Conservation (phyloP, 2,888 invertebrate species). For the Eupeodes latifasciatus region DNA sequence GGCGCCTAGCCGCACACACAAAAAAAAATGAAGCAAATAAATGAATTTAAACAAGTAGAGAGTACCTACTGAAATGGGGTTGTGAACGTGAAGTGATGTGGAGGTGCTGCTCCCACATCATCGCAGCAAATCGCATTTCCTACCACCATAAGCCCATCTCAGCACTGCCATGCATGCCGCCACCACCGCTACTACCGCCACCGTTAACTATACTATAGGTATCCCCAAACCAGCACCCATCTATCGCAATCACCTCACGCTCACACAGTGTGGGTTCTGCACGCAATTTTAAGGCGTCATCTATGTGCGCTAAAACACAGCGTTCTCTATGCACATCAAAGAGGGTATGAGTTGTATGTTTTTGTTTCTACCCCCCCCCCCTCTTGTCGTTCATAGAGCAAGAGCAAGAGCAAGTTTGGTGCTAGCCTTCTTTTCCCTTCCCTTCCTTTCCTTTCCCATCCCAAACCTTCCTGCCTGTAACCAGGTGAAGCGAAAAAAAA, state of each 20-base stretch:
- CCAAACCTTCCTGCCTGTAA: constrained; percentile 34
- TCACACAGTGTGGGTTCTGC: constrained; percentile 62
- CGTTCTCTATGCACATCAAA: constrained; percentile 31
- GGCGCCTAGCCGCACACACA: constrained; percentile 45
- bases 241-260: constrained; percentile 31
- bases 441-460: background rate
- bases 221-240: constrained; percentile 37
- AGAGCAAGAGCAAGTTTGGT: constrained; percentile 26
- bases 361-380: constrained; percentile 43
- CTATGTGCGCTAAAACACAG: constrained; percentile 73
- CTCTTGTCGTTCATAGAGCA: constrained; percentile 10
- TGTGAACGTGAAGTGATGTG: background rate
- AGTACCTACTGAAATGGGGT: background rate
- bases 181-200: constrained; percentile 7
- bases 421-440: background rate
- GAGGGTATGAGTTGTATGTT: constrained; percentile 50
- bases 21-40: constrained; percentile 68
- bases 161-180: background rate
- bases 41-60: constrained; percentile 67
- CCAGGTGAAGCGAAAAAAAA: constrained; percentile 33
- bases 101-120: constrained; percentile 44
- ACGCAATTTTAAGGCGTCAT: constrained; percentile 77
- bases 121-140: constrained; percentile 69
- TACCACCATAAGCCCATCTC: constrained; percentile 49
- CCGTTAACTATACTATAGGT: constrained; percentile 34